These are phyloP conservation scores for Zapornia atra DNA, from an alignment of 2,113 vertebrate genomes.

Conservation along the genomic window DNA sequence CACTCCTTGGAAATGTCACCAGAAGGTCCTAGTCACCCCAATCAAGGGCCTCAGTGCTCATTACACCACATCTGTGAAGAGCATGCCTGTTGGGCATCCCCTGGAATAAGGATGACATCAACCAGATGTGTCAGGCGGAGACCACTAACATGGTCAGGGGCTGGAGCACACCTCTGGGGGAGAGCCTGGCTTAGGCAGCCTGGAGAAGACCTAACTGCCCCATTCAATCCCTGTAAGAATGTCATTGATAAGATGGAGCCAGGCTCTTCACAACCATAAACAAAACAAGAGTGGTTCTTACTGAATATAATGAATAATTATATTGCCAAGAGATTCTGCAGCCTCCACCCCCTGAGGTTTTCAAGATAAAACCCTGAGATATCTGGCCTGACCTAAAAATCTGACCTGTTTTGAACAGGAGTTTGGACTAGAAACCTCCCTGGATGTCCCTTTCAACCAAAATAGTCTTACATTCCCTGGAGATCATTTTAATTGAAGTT, in stretches of 20 bases:
- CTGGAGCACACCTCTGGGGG: neutral
- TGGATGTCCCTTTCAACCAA: neutral
- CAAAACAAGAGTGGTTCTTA: neutral
- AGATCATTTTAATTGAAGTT: neutral
- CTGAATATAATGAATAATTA: neutral
- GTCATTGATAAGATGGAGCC: neutral
- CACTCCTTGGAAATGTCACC: neutral
- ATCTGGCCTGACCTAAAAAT: rapidly evolving
- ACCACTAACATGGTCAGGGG: neutral
- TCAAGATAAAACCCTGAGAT: neutral
- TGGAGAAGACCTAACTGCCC: neutral
- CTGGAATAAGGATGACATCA: neutral
- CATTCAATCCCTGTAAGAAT: neutral
- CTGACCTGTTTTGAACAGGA: neutral
- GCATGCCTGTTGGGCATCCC: neutral
- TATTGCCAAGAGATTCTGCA: neutral
- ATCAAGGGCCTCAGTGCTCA: neutral
- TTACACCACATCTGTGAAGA: neutral
- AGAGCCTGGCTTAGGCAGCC: neutral
- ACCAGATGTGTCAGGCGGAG: neutral
- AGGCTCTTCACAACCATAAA: neutral
- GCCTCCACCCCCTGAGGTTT: neutral
- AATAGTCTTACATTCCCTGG: rapidly evolving
- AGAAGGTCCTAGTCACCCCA: neutral
- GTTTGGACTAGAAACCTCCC: neutral